phyloP scores from a whole-genome alignment of 1,140 invertebrate genomes.

The Drosophila sturtevanti region DNA sequence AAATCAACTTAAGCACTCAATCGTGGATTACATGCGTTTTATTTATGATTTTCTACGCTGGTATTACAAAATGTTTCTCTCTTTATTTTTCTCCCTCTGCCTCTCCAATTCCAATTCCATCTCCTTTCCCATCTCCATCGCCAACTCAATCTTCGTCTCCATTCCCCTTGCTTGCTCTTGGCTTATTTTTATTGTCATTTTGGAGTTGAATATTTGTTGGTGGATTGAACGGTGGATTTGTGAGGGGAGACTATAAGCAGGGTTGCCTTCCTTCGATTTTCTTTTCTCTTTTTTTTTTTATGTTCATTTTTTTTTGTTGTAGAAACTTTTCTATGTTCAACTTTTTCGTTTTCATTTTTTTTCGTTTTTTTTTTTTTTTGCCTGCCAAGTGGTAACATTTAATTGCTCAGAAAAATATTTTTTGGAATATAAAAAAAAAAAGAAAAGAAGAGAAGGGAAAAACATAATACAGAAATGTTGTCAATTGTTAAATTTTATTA shows the following conservation, averaged over 20 bases:
- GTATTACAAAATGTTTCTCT: conserved; percentile 66
- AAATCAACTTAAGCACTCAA: conserved; percentile 75
- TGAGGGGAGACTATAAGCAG: conserved; percentile 19
- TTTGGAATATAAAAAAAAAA: conserved; percentile 29
- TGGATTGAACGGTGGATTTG: not conserved
- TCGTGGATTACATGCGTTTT: conserved; percentile 79
- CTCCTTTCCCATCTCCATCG: not conserved
- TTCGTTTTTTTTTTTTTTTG: conserved; percentile 7
- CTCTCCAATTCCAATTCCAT: not conserved
- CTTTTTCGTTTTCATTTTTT: conserved; percentile 36
- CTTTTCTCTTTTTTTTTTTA: conserved; percentile 25
- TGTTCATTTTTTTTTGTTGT: conserved; percentile 46
- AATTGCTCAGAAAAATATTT: conserved; percentile 79
- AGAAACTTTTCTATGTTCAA: conserved; percentile 66
- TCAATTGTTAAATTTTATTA: conserved; percentile 76
- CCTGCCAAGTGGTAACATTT: conserved; percentile 74
- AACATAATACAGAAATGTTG: conserved; percentile 53
- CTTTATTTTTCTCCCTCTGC: conserved; percentile 13
- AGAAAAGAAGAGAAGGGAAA: conserved; percentile 21
- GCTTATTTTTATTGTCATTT: conserved; percentile 70
- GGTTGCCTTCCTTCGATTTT: conserved; percentile 40
- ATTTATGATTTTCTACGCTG: conserved; percentile 78
- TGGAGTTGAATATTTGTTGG: conserved; percentile 32
- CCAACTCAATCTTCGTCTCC: not conserved
- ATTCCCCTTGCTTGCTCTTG: not conserved